Percentiles rank a stretch among this genome's conserved stretches.
phyloP scores from a whole-genome alignment of 2,113 vertebrate species.

The Canis aureus region DNA sequence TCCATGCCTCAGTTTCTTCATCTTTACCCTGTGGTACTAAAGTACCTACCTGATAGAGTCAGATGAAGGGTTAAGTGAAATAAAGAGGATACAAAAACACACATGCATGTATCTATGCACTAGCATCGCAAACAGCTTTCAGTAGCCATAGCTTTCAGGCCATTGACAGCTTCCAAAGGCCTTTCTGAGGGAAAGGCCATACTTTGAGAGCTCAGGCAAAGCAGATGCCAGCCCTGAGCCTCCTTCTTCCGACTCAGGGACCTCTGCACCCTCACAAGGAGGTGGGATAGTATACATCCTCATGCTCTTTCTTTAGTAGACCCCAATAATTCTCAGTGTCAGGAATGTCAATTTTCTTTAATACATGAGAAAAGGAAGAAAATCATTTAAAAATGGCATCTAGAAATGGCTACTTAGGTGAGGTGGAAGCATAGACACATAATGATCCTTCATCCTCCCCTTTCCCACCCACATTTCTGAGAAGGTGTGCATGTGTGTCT shows the following conservation, averaged over 20 bases:
- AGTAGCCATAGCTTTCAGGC: not conserved
- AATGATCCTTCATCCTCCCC: not conserved
- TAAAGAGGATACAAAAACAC: accelerated
- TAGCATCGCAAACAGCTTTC: not conserved
- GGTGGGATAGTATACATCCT: accelerated
- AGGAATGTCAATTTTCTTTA: not conserved
- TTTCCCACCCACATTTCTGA: not conserved
- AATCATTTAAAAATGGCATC: not conserved
- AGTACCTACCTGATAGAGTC: not conserved
- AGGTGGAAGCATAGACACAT: not conserved
- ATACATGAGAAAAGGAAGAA: not conserved
- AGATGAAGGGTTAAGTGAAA: not conserved
- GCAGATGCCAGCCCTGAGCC: not conserved
- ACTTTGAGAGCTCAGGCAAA: too few relatives aligned
- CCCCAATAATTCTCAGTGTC: not conserved
- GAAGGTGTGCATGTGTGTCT: not conserved
- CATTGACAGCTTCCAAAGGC: not conserved
- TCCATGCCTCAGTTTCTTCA: not conserved
- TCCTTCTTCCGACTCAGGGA: not conserved
- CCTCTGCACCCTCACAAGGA: not conserved
- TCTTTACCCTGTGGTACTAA: not conserved
- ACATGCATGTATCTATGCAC: accelerated
- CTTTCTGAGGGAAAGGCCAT: too few relatives aligned
- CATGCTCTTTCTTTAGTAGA: not conserved
- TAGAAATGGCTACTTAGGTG: not conserved